Evolutionary conservation across 2,888 invertebrate species (phyloP).

Genomic region (Meliscaeva auricollis): DNA sequence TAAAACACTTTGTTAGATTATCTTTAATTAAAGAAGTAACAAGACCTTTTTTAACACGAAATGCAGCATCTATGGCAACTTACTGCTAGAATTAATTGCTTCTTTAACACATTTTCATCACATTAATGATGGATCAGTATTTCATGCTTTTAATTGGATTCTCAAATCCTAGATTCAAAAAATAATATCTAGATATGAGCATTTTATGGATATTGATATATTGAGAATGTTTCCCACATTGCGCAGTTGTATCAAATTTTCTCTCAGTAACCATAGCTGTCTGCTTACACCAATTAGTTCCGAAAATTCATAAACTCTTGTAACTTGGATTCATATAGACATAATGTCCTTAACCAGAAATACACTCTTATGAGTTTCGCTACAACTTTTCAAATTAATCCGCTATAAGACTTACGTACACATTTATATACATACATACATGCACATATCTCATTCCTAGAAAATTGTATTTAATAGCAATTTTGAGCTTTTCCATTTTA

Average conservation of each 20-base stretch:
- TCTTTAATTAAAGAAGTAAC: neutral
- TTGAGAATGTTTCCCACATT: neutral
- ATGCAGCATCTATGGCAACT: neutral
- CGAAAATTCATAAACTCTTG: neutral
- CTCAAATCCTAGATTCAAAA: neutral
- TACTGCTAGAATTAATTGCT: neutral
- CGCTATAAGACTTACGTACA: neutral
- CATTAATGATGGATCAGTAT: conserved; percentile 4
- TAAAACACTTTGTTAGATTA: neutral
- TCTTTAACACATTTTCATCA: neutral
- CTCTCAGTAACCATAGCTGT: neutral
- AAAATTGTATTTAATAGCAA: conserved; percentile 9
- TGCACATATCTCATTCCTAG: neutral
- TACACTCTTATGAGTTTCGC: conserved; percentile 1
- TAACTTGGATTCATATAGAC: neutral
- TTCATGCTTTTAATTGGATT: conserved; percentile 12
- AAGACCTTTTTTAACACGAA: neutral
- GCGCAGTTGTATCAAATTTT: neutral
- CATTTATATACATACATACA: neutral
- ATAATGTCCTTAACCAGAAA: neutral
- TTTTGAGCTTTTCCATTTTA: neutral
- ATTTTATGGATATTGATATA: neutral
- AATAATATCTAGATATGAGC: too few relatives aligned
- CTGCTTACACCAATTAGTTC: conserved; percentile 2
- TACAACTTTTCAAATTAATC: conserved; percentile 5